Evolutionary conservation across 2,797 vertebrate genomes (phyloP), one percentile per base, ranked within the genome.

Genomic region (Artibeus jamaicensis): DNA sequence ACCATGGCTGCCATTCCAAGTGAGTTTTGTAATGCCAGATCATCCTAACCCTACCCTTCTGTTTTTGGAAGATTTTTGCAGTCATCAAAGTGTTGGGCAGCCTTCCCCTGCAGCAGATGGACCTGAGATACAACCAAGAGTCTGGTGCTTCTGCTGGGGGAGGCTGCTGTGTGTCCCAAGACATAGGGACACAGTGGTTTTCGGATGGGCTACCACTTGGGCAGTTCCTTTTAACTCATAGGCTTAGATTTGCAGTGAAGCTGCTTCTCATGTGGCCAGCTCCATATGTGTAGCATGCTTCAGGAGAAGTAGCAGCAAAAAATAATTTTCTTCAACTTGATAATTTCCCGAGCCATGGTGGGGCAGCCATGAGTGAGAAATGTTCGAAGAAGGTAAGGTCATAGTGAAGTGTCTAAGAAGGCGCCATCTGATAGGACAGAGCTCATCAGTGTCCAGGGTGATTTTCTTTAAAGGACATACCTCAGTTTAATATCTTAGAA

Each of bases 401-500:
- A 18, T 29, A 9, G 19, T 6, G 78, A 87, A 68, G n/a, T 65
- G 62, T 84, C 22, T 73, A n/a, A 22, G 50, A 78, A 68, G 59
- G 34, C 12, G 2, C 53, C 34, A 3, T 55, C 50, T 48, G 44
- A 22, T 18, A n/a, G 57, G 68, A 70, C 55, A 37, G 32, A 67
- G 78, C 32, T 87, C 86, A 55, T 76, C 48, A 12, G 0, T 26
- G 55, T 65, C 57, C 19, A 22, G 9, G n/a, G 82, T 0, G 9
- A 22, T 95, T 92, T 96, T 89, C 34, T 78, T 82, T 82, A 39
- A 67, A 76, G 50, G n/a, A 62, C 71, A 3, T 37, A 14, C 53
- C 32, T 81, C 34, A 6, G 37, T 77, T 89, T 86, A n/a, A 57
- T 48, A 32, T 55, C 32, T n/a, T 44, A 6, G 1, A 87, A 79